Base-by-base conservation (phyloP, 2,888 invertebrate species). In the Ischnus inquisitorius region DNA sequence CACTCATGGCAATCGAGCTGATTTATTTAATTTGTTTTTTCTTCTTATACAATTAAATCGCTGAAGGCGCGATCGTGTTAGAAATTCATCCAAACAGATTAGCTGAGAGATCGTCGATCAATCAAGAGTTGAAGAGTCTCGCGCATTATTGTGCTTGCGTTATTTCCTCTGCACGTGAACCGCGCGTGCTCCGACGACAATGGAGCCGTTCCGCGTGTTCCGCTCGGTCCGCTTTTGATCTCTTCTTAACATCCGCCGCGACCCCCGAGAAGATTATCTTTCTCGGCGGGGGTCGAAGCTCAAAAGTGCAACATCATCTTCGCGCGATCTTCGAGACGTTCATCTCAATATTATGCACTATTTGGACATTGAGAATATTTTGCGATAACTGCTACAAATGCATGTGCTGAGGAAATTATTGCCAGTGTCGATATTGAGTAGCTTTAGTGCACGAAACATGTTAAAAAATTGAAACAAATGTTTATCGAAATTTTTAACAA, bases 11-110 rank as follows among this genome's bases (percentile, higher is more conserved):
- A 28, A 16, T 19, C 39, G 22, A 54, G 16, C 3, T n/a, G 19
- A 10, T 48, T 76, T 28, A 34, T 67, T 68, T 67, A 54, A 28
- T 25, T 68, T 39, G 39, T 48, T 34, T 34, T 34, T 43, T 65
- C 16, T 28, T 74, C 8, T 16, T 34, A 25, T 60, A 48, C 22
- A 16, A 10, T 41, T 22, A 43, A n/a, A 19, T 57, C n/a, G 46
- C 46, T 3, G 22, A 10, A 57, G 12, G 10, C 22, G 19, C 16
- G 2, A 16, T 51, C 6, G 16, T 16, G 16, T 51, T 51, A 16
- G 16, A 19, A 19, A n/a, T 19, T 2, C 8, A 51, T 51, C 51
- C 19, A 19, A 6, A 34, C 34, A 34, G 8, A 8, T 51, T 51
- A 6, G 51, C 51, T 19, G 16, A 51, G n/a, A 51, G 19, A 51